phyloP scores from a whole-genome alignment of 1,140 invertebrate species.

The Philotrypesis tridentata region DNA sequence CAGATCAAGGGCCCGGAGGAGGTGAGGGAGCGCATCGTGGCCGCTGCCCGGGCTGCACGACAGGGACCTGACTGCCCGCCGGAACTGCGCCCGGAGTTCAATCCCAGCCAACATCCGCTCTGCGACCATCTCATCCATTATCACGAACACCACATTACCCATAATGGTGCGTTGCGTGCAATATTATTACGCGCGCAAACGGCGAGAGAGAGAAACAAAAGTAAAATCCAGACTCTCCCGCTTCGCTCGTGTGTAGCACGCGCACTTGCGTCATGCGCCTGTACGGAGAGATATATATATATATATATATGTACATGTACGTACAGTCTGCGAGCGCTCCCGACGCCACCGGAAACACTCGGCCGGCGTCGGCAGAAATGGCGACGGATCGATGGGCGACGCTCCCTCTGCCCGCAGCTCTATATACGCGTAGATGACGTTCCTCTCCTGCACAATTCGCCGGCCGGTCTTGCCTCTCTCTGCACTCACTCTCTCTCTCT shows the following conservation, averaged over 20 bases:
- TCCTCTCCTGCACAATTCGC: not conserved
- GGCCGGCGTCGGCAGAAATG: not conserved
- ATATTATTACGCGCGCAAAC: constrained; percentile 18
- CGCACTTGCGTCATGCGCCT: not conserved
- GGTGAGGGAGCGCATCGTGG: constrained; percentile 80
- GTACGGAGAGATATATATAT: not conserved
- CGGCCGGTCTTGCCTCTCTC: not conserved
- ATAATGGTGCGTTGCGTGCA: constrained; percentile 61
- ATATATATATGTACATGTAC: not conserved
- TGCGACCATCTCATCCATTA: constrained; percentile 73
- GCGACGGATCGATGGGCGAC: constrained; percentile 20
- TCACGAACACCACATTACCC: constrained; percentile 71
- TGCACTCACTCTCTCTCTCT: no score
- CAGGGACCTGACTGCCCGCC: constrained; percentile 77
- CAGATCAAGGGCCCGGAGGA: constrained; percentile 83
- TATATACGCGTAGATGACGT: not conserved
- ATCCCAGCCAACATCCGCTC: constrained; percentile 69
- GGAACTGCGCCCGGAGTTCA: constrained; percentile 73
- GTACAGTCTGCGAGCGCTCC: not conserved
- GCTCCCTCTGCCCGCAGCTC: not conserved
- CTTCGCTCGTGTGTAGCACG: no score
- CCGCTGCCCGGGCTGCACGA: constrained; percentile 77
- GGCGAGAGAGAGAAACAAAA: no score
- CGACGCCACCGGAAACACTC: constrained; percentile 48
- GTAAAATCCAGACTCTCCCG: no score